These are phyloP conservation scores for Pararge aegeria DNA, from an alignment of 1,140 invertebrate species.

Conservation along the genomic window DNA sequence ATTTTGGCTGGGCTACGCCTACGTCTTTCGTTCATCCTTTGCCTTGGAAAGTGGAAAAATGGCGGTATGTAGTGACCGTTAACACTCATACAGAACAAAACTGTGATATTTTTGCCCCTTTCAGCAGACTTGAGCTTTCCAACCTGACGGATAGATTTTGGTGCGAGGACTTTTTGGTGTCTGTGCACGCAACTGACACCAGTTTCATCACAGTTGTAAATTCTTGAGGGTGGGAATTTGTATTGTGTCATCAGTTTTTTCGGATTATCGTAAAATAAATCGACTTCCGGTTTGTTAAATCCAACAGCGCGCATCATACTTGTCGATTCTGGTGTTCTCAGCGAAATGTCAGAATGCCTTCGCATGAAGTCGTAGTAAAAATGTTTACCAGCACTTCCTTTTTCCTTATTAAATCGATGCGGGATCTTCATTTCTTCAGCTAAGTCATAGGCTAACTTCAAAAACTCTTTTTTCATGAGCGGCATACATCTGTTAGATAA, in stretches of 20 bases:
- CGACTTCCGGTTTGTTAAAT: conserved; percentile 54
- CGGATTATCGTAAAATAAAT: conserved; percentile 53
- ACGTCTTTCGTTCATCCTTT: conserved; percentile 46
- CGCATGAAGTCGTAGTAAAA: conserved; percentile 40
- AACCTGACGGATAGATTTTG: conserved; percentile 65
- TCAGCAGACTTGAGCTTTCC: conserved; percentile 72
- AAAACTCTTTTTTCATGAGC: conserved; percentile 30
- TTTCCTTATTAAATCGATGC: conserved; percentile 44
- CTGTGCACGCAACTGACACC: conserved; percentile 68
- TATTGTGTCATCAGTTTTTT: conserved; percentile 47
- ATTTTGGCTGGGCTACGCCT: conserved; percentile 43
- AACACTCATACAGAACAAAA: conserved; percentile 32
- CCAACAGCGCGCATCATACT: conserved; percentile 48
- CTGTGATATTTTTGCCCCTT: conserved; percentile 61
- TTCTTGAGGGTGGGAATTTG: conserved; percentile 52
- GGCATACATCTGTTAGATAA: conserved; percentile 34
- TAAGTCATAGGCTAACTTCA: conserved; percentile 40
- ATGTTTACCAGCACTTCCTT: conserved; percentile 38
- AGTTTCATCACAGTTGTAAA: conserved; percentile 74
- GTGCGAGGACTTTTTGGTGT: conserved; percentile 63
- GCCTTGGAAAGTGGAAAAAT: conserved; percentile 45
- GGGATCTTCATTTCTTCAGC: conserved; percentile 36
- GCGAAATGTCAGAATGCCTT: conserved; percentile 31
- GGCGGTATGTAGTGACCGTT: conserved; percentile 48
- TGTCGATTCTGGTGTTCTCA: conserved; percentile 51